Evolutionary conservation across 2,797 vertebrate species (phyloP), one percentile per base, ranked within the genome.

Genomic region (Catamblyrhynchus diadema): DNA sequence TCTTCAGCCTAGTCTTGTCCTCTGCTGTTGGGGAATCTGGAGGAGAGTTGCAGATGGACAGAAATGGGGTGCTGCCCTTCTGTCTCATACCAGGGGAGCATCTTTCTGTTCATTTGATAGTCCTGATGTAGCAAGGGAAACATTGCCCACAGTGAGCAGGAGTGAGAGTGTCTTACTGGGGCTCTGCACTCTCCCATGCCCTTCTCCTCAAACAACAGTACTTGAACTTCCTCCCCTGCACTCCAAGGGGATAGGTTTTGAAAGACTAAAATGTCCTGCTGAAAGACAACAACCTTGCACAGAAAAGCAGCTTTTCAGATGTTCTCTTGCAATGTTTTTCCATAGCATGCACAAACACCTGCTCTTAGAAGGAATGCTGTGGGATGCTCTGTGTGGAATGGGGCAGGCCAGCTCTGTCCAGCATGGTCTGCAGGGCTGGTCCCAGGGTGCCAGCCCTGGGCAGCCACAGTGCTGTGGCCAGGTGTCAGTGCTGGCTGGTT

Each of bases 1-100:
- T 85, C 19, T 82, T 80, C 67, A 64, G 32, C 23, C 39, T 48
- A 6, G 7, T n/a, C 59, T 44, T 51, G 19, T 42, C 13, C 19
- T 47, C 27, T 53, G 35, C 44, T 44, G 5, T 13, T 64, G 54
- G 50, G 50, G 88, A 45, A 59, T 3, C 30, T 42, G 8, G 10
- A 78, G 59, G 4, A 33, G 6, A 44, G 35, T 44, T 23, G 12
- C 32, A 42, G 32, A 0, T 39, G 45, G 41, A 57, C 24, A 27
- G 59, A 74, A 81, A 45, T 5, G 22, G 32, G 28, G 7, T 39
- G 44, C 48, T 75, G 12, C n/a, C 22, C 12, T 10, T 86, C 32
- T 64, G 44, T 51, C 35, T 72, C 0, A 0, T 33, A 33, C 10
- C 23, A 19, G n/a, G 3, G 14, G 16, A 61, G 25, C n/a, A 39